A percentile compares a stretch with the other conserved stretches of the same genome.
phyloP scores from a whole-genome alignment of 1,140 invertebrate genomes.

The Bombyx mandarina region DNA sequence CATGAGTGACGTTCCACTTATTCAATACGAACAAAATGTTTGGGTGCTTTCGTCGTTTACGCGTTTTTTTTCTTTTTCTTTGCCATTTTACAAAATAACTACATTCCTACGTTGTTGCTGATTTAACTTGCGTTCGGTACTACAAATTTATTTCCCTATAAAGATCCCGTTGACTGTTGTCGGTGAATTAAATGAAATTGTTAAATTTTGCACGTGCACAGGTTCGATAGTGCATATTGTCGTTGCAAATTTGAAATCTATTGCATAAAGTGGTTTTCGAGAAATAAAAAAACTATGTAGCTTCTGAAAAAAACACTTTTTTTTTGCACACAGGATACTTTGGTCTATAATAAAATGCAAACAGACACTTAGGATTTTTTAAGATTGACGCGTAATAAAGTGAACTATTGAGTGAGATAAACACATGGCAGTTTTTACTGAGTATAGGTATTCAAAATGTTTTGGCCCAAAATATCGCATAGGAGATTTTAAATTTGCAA shows the following conservation, averaged over 20 bases:
- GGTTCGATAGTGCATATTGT: not conserved
- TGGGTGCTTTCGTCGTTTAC: constrained; percentile 42
- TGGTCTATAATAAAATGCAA: not conserved
- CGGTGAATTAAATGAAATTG: constrained; percentile 46
- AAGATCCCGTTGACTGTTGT: constrained; percentile 7
- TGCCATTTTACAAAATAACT: constrained; percentile 10
- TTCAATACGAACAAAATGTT: constrained; percentile 9
- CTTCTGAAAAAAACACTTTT: not conserved
- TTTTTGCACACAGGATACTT: not conserved
- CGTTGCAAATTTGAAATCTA: too few species aligned
- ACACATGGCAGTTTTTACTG: too few species aligned
- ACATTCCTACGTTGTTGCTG: constrained; percentile 48
- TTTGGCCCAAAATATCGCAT: too few species aligned
- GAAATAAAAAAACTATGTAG: too few species aligned
- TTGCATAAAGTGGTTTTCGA: not conserved
- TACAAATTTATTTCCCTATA: constrained; percentile 13
- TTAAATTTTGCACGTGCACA: constrained; percentile 35
- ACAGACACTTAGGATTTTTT: too few species aligned
- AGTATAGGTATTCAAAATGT: too few species aligned
- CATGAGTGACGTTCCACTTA: too few species aligned
- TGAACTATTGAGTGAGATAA: too few species aligned
- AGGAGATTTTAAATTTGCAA: too few species aligned
- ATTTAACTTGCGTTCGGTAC: constrained; percentile 16
- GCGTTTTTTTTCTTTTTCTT: constrained; percentile 14
- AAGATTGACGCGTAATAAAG: too few species aligned